Percentiles rank a stretch among this genome's conserved stretches.
Conservation (phyloP, 2,797 vertebrate species). For the Scarus forsteni region DNA sequence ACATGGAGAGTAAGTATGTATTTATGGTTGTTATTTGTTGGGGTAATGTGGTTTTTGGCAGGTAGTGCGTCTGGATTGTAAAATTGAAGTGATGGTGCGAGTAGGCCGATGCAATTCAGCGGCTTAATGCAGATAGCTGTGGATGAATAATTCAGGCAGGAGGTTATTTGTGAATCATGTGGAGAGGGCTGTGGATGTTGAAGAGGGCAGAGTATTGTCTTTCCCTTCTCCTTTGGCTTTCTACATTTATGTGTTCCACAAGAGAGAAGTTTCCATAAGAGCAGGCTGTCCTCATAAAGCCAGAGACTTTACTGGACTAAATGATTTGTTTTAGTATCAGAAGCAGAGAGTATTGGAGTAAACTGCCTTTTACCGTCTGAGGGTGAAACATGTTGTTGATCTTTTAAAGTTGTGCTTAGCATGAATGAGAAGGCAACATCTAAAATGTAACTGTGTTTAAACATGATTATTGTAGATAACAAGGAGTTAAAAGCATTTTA, state of each 20-base stretch:
- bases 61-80: constrained; percentile 44
- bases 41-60: constrained; percentile 52
- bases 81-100: constrained; percentile 55
- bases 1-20: constrained; percentile 9
- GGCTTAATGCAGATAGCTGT: constrained; percentile 58
- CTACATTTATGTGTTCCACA: constrained; percentile 14
- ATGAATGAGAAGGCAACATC: too few relatives aligned
- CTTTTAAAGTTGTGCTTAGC: too few relatives aligned
- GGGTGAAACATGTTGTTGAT: too few relatives aligned
- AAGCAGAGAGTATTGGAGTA: background rate
- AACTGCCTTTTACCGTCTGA: too few relatives aligned
- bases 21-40: constrained; percentile 52
- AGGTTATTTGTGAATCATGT: constrained; percentile 70
- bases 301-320: constrained; percentile 11
- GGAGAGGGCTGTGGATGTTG: constrained; percentile 62
- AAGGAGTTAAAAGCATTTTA: too few relatives aligned
- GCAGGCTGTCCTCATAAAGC: constrained; percentile 52
- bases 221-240: constrained; percentile 30
- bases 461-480: too few relatives aligned
- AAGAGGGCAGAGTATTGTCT: constrained; percentile 61
- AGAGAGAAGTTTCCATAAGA: constrained; percentile 38
- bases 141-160: constrained; percentile 73
- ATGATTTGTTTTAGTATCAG: constrained; percentile 57
- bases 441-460: too few relatives aligned
- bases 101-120: constrained; percentile 42